phyloP scores from a whole-genome alignment of 2,113 vertebrate genomes.

The Oncorhynchus nerka region DNA sequence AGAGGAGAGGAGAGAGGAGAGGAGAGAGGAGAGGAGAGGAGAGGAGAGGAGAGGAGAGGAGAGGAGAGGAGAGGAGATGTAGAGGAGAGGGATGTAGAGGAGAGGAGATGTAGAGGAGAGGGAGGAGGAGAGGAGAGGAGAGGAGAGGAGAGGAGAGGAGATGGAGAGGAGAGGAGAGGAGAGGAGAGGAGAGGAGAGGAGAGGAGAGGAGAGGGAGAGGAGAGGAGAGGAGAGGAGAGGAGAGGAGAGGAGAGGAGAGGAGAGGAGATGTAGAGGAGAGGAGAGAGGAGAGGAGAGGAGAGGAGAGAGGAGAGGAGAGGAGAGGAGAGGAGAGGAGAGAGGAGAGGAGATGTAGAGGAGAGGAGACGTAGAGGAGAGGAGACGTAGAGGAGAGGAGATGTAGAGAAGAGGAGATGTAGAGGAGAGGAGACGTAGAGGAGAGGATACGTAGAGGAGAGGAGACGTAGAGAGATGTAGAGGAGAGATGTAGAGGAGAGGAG shows the following conservation, averaged over 20 bases:
- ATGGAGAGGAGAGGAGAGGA: neutral
- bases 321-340: no score
- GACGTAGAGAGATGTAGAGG: neutral
- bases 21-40: conserved; percentile 9
- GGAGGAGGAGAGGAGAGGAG: neutral
- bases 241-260: conserved; percentile 22
- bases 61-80: no score
- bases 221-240: conserved; percentile 5
- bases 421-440: no score
- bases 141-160: conserved; percentile 9
- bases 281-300: conserved; percentile 20
- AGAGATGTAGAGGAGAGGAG: neutral
- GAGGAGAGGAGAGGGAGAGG: conserved; percentile 3
- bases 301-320: conserved; percentile 20
- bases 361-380: neutral
- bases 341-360: conserved; percentile 10
- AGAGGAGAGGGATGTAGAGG: no score
- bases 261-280: conserved; percentile 20
- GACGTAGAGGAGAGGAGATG: neutral
- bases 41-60: no score
- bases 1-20: neutral
- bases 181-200: conserved; percentile 22
- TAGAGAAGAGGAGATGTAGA: conserved; percentile 25
- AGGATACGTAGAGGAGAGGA: no score
- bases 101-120: no score